Conservation (phyloP, 2,888 invertebrate genomes). For the Smittia sp. region DNA sequence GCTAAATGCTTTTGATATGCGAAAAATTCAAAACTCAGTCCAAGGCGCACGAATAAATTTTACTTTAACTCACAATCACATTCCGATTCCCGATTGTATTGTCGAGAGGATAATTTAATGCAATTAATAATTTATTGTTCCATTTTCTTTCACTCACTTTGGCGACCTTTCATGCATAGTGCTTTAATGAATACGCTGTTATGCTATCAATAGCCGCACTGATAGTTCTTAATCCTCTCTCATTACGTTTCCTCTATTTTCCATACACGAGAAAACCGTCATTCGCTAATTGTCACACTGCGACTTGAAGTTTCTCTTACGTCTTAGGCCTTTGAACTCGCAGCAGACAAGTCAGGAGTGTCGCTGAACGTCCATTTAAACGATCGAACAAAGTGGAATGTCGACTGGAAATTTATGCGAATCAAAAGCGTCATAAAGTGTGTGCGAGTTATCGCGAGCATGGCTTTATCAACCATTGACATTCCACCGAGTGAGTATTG, state of each 20-base stretch:
- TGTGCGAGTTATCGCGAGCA: background rate
- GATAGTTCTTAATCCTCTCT: constrained; percentile 25
- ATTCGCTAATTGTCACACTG: constrained; percentile 2
- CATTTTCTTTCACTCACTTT: constrained; percentile 25
- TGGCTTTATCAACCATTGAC: background rate
- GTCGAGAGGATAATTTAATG: constrained; percentile 38
- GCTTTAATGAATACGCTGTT: constrained; percentile 25
- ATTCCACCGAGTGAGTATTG: background rate
- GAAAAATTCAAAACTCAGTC: background rate
- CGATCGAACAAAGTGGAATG: background rate
- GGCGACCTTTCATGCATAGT: background rate
- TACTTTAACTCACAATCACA: constrained; percentile 8
- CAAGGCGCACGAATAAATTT: constrained; percentile 29
- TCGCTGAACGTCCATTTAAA: background rate
- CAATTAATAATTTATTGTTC: constrained; percentile 42
- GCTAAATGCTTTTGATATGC: constrained; percentile 23
- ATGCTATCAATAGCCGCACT: constrained; percentile 11
- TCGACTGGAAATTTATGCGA: constrained; percentile 7
- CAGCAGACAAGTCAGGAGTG: too few species aligned
- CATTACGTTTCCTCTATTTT: constrained; percentile 7
- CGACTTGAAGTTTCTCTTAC: background rate
- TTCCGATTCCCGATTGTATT: constrained; percentile 37
- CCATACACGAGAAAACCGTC: background rate
- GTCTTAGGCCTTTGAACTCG: background rate
- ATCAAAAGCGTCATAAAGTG: constrained; percentile 22